A percentile compares a stretch with the other conserved stretches of the same genome.
phyloP scores from a whole-genome alignment of 2,113 vertebrate genomes.

The Xenopus laevis region DNA sequence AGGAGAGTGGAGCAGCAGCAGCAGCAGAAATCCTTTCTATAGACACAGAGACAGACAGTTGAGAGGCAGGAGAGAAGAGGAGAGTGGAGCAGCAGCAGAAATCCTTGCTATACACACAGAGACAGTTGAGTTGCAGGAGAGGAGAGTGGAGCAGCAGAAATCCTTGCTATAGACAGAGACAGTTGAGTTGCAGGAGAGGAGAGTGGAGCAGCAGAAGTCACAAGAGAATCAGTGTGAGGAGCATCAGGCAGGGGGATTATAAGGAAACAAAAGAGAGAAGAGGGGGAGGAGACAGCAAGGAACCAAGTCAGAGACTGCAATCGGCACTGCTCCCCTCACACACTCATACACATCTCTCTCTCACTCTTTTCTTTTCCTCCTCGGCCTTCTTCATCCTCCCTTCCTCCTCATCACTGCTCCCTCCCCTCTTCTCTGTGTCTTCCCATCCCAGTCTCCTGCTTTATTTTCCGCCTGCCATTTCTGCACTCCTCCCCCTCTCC shows the following conservation, averaged over 20 bases:
- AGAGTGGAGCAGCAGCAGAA: constrained; percentile 3
- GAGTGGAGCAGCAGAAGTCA: constrained; percentile 6
- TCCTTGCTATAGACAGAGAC: constrained; percentile 29
- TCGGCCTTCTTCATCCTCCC: constrained; percentile 48
- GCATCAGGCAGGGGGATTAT: constrained; percentile 43
- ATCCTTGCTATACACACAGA: no score
- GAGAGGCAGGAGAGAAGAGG: constrained; percentile 31
- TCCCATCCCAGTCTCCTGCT: constrained; percentile 53
- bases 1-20: no score
- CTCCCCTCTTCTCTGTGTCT: constrained; percentile 49
- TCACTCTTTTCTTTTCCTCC: constrained; percentile 48
- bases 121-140: no score
- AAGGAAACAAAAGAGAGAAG: constrained; percentile 44
- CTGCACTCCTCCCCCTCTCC: constrained; percentile 26
- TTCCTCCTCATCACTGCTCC: constrained; percentile 54
- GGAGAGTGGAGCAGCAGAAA: no score
- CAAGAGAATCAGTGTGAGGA: constrained; percentile 34
- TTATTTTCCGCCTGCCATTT: constrained; percentile 51
- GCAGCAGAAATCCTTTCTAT: not conserved
- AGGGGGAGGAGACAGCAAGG: constrained; percentile 36
- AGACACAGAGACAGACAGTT: no score
- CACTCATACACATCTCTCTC: constrained; percentile 49
- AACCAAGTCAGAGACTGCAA: constrained; percentile 34
- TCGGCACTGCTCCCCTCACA: constrained; percentile 45
- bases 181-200: constrained; percentile 38